Evolutionary conservation across 2,888 invertebrate genomes (phyloP), one percentile per base, ranked within the genome.

Genomic region (Mylabris sibirica): DNA sequence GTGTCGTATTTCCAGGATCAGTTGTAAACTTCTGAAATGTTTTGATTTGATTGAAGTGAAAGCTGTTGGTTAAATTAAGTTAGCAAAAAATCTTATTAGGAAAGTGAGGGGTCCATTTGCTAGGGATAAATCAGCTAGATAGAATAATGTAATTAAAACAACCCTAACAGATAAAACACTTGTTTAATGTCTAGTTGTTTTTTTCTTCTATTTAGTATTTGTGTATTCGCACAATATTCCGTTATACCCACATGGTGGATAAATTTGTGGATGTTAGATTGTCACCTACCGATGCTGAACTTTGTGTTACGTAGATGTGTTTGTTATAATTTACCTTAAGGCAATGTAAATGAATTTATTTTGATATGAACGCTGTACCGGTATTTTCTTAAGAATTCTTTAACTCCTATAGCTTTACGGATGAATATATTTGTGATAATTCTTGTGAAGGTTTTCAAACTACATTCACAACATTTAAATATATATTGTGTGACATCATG

Each of bases 271-370:
- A 57, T 1, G 12, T 26, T 60, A 64, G 53, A 65, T 65, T 69
- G 68, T 69, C 68, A 65, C 65, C 65, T 69, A 57, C 59, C 44
- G 35, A 6, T 9, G 35, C 60, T 41, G 24, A 65, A 65, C 44
- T 59, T 62, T 34, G 59, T 57, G 68, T 65, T 30, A 65, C 65
- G 65, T 68, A 63, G 30, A 61, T 63, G 63, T 63, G 59, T 64
- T 64, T 65, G 65, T 62, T 65, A 69, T 59, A 65, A 68, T 44
- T 68, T 69, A 63, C 24, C 66, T 63, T 65, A 35, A 63, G 63
- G 66, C 69, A 34, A 69, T 69, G 66, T 66, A 66, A 69, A 69
- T 69, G 69, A 69, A 63, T 66, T 63, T 66, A 69, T 69, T 44
- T 63, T 65, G 65, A 65, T 69, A 65, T 69, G 65, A 69, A 63